Conservation (phyloP, 2,113 vertebrate species). For the Upupa epops region DNA sequence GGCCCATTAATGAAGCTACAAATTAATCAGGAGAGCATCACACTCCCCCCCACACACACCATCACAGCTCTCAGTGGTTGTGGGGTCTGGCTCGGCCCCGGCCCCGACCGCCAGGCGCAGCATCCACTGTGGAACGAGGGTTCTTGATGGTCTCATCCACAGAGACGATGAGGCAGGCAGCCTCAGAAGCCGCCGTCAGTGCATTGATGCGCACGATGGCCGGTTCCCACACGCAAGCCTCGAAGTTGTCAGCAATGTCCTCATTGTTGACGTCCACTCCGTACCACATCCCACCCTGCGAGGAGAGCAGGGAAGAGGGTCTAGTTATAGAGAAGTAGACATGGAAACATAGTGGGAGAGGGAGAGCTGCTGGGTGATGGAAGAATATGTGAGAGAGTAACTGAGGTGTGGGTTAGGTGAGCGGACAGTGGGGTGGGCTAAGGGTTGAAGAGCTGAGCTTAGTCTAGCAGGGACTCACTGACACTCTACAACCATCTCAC, state of each 20-base stretch:
- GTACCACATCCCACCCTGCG: slow-evolving; percentile 90
- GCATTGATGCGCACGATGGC: slow-evolving; percentile 92
- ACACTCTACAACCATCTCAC: too few species aligned
- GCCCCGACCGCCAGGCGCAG: slow-evolving; percentile 72
- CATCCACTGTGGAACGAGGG: slow-evolving; percentile 82
- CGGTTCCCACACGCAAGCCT: slow-evolving; percentile 92
- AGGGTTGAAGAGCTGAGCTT: too few species aligned
- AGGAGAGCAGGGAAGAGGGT: not conserved
- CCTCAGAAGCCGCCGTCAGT: slow-evolving; percentile 91
- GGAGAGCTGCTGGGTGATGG: too few species aligned
- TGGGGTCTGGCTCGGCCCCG: slow-evolving; percentile 83
- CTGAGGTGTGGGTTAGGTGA: too few species aligned
- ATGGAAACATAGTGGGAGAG: too few species aligned
- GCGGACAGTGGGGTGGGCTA: too few species aligned
- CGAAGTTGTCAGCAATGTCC: slow-evolving; percentile 93
- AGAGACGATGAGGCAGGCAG: slow-evolving; percentile 92
- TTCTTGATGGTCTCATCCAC: slow-evolving; percentile 98
- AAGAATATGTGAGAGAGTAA: too few species aligned
- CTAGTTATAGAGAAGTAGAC: not conserved
- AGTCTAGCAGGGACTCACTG: too few species aligned
- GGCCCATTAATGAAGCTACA: not conserved
- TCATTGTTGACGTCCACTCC: slow-evolving; percentile 95
- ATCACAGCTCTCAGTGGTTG: slow-evolving; percentile 67
- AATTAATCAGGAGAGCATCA: not conserved
- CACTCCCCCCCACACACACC: not conserved